Conservation (phyloP, 2,113 vertebrate species). For the Leiothrix lutea region DNA sequence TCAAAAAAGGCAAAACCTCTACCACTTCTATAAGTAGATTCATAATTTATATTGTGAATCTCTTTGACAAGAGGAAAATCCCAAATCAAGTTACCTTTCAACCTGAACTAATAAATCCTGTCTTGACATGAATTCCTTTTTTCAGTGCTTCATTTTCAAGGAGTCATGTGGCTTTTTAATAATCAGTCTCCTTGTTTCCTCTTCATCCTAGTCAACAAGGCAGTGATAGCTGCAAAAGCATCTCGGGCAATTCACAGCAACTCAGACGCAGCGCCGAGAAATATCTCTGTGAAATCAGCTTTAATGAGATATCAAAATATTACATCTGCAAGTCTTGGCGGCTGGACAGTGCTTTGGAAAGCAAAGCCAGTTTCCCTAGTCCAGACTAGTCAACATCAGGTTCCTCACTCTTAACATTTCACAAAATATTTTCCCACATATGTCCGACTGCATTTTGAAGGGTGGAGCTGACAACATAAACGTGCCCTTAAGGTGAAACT, state of each 20-base stretch:
- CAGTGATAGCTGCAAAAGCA: background rate
- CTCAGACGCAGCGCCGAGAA: background rate
- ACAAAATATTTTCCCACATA: slow-evolving; percentile 82
- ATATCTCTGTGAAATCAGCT: slow-evolving; percentile 59
- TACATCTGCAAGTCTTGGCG: slow-evolving; percentile 70
- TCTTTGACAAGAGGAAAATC: slow-evolving; percentile 38
- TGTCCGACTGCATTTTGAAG: slow-evolving; percentile 69
- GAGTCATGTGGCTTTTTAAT: slow-evolving; percentile 42
- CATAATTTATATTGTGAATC: slow-evolving; percentile 13
- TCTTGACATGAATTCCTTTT: slow-evolving; percentile 28
- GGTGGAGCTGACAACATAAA: slow-evolving; percentile 77
- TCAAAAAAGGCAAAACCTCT: background rate
- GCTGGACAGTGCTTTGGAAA: slow-evolving; percentile 63
- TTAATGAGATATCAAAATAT: slow-evolving; percentile 76
- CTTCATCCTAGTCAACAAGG: background rate
- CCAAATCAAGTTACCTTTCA: slow-evolving; percentile 57
- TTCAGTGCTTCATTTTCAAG: slow-evolving; percentile 46
- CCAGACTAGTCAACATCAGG: slow-evolving; percentile 71
- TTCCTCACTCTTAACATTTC: slow-evolving; percentile 79
- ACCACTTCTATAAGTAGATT: background rate
- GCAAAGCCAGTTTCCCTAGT: slow-evolving; percentile 57
- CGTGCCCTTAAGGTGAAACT: slow-evolving; percentile 74
- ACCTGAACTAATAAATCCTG: slow-evolving; percentile 53
- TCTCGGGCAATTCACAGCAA: background rate
- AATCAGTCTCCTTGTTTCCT: background rate